Base-by-base conservation (phyloP, 2,113 vertebrate species). In the Toxotes chatareus region DNA sequence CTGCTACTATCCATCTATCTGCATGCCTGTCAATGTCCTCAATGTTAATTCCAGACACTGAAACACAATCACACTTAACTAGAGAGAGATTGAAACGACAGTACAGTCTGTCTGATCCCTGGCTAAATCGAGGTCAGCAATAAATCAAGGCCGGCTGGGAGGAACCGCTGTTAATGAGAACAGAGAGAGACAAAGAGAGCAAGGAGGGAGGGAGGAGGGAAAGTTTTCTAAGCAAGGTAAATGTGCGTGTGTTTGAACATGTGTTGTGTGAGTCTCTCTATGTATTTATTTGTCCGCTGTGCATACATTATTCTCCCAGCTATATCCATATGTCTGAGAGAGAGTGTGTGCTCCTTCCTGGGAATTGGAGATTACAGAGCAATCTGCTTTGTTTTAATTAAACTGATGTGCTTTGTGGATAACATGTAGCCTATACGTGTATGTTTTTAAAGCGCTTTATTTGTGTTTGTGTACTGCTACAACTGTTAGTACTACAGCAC, bases 81-180 rank as follows among this genome's bases (percentile, higher is more conserved):
- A 76, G 70, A 76, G 80, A 86, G 73, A 72, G 86, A 89, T 84
- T 93, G 84, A 88, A 90, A 88, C 80, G 84, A 86, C 90, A 83
- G 74, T 83, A 77, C 76, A 90, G 77, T 88, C 74, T 31, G 69
- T 83, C 88, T 93, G 84, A 93, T 91, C 91, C 80, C 72, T 80
- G 78, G 87, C 77, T 90, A 87, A 90, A 86, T 76, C 75, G 86
- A 79, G 93, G 89, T 93, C 91, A 88, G 83, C 44, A 71, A 80
- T 92, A 91, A 93, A 93, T 93, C 82, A 91, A 32, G 67, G 42
- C 72, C 3, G 31, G 59, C 60, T 76, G 44, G 76, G 64, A 88
- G 76, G 82, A 90, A 71, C 74, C 51, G 60, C 72, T 79, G 71
- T 89, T 90, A 87, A 93, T 90, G 81, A 89, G 78, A 86, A 78